Conservation (phyloP, 2,888 invertebrate genomes). For the Machimus atricapillus region DNA sequence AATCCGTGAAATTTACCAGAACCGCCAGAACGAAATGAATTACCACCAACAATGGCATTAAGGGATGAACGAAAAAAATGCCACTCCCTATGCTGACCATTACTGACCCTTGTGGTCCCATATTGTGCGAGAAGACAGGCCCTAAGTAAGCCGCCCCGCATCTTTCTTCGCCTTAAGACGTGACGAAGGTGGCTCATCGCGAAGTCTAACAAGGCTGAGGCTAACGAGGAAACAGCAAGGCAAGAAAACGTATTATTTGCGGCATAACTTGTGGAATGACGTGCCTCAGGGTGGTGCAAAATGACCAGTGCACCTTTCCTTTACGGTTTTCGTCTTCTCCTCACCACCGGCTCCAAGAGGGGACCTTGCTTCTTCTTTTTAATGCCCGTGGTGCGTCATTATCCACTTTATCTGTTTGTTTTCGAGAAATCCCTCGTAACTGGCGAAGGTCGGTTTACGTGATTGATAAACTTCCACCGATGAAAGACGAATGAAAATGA, state of each 20-base stretch:
- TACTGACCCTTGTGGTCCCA: conserved; percentile 12
- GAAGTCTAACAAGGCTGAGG: not conserved
- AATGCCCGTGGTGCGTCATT: not conserved
- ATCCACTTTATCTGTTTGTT: conserved; percentile 13
- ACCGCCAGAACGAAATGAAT: conserved; percentile 28
- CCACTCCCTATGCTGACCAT: not conserved
- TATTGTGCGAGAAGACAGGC: not conserved
- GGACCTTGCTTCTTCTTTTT: not conserved
- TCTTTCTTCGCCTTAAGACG: not conserved
- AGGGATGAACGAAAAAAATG: not conserved
- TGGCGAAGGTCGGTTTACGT: not conserved
- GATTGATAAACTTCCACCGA: not conserved
- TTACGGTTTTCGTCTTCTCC: not conserved
- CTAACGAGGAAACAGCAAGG: not conserved
- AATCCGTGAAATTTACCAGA: conserved; percentile 33
- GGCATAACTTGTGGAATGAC: not conserved
- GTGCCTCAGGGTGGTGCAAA: conserved; percentile 10
- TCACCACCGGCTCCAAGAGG: not conserved
- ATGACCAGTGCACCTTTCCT: not conserved
- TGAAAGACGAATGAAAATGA: not conserved
- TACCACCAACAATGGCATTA: not conserved
- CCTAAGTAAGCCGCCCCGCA: not conserved
- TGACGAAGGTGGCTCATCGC: not conserved
- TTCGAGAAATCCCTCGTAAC: not conserved
- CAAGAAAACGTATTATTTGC: not conserved